phyloP scores from a whole-genome alignment of 2,797 vertebrate genomes.

The Distichodus sexfasciatus region DNA sequence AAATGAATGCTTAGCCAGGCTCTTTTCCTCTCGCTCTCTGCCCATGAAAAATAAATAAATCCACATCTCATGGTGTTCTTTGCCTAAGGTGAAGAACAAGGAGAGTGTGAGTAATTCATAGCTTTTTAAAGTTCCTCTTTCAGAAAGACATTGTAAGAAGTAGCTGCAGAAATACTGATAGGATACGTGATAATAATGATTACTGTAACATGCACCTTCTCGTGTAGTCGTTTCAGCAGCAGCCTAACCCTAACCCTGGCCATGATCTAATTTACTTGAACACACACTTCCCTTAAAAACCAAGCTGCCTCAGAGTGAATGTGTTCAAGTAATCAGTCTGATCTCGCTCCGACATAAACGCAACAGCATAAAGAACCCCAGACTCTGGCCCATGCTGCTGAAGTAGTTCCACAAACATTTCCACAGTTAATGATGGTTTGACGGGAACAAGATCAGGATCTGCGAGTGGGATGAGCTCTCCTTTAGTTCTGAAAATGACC shows the following conservation, averaged over 20 bases:
- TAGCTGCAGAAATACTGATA: background rate
- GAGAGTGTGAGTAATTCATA: background rate
- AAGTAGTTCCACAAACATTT: constrained; percentile 6
- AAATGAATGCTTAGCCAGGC: background rate
- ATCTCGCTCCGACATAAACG: background rate
- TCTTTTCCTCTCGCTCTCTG: background rate
- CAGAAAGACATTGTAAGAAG: background rate
- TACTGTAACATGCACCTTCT: constrained; percentile 4
- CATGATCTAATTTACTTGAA: background rate
- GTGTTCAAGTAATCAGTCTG: constrained; percentile 5
- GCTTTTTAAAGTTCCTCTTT: background rate
- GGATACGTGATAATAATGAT: background rate
- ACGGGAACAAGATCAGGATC: background rate
- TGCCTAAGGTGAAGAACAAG: constrained; percentile 1
- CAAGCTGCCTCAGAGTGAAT: background rate
- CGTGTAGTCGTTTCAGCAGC: too few species aligned
- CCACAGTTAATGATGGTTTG: background rate
- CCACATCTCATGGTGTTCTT: background rate
- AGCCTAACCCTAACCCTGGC: too few species aligned
- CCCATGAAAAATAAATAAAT: background rate
- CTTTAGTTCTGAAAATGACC: too few species aligned
- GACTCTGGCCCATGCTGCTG: background rate
- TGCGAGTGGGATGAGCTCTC: background rate
- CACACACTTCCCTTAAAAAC: background rate
- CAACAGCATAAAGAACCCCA: background rate